Conservation (phyloP, 1,140 invertebrate species). For the Drosophila ananassae region DNA sequence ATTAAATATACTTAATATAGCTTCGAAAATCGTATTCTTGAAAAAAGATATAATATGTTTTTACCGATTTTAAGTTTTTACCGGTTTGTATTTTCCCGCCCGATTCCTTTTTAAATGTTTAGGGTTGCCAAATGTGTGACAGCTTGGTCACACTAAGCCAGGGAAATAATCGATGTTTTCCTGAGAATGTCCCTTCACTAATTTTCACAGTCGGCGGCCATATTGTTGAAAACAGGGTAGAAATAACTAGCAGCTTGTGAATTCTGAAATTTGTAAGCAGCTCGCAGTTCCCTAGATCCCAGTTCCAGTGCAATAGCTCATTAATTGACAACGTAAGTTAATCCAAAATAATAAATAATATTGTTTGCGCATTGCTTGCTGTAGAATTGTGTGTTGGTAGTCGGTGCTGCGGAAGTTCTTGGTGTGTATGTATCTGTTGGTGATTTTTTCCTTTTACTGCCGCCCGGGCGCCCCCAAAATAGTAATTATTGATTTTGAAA, state of each 20-base stretch:
- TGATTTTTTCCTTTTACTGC: constrained; percentile 10
- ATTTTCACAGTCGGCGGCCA: background rate
- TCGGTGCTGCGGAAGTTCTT: constrained; percentile 6
- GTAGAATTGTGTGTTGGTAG: background rate
- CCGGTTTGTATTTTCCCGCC: too few relatives aligned
- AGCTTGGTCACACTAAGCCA: too few relatives aligned
- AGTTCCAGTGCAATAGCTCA: constrained; percentile 6
- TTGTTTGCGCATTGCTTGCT: constrained; percentile 1
- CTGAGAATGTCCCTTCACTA: background rate
- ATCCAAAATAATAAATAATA: background rate
- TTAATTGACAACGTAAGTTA: constrained; percentile 46
- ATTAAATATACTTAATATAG: too few relatives aligned
- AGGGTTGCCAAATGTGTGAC: too few relatives aligned
- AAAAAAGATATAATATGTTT: too few relatives aligned
- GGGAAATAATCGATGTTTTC: too few relatives aligned
- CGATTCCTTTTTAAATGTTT: too few relatives aligned
- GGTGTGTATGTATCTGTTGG: constrained; percentile 62
- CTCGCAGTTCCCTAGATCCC: background rate
- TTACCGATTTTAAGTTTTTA: too few relatives aligned
- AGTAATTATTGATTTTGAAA: constrained; percentile 65
- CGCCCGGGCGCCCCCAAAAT: constrained; percentile 44
- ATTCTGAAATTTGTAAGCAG: background rate
- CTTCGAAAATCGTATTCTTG: too few relatives aligned
- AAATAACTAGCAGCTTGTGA: background rate
- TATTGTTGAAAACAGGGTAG: background rate